These are phyloP conservation scores for Camponotus pennsylvanicus DNA, from an alignment of 1,140 invertebrate species.

Conservation along the genomic window DNA sequence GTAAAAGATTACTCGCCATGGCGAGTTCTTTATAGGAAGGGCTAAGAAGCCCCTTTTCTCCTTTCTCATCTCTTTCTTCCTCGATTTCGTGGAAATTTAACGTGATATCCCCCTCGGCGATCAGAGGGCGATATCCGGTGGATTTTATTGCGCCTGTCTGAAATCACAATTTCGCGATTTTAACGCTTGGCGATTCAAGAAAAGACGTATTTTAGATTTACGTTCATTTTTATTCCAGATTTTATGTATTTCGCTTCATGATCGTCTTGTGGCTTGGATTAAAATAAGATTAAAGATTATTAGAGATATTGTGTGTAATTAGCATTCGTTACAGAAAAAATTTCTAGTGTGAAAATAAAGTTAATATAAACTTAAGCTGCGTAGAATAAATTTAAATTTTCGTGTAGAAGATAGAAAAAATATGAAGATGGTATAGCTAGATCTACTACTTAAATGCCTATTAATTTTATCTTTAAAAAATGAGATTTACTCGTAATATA, in stretches of 20 bases:
- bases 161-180: slow-evolving; percentile 19
- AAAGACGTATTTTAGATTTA: not conserved
- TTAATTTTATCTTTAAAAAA: slow-evolving; percentile 18
- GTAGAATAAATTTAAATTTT: not conserved
- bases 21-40: slow-evolving; percentile 22
- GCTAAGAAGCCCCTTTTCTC: not conserved
- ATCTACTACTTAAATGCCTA: not conserved
- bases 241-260: not conserved
- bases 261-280: not conserved
- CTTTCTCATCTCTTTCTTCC: not conserved
- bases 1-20: slow-evolving; percentile 43
- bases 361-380: not conserved
- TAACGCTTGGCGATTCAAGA: not conserved
- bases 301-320: not conserved
- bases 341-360: not conserved
- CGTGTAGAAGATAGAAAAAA: not conserved
- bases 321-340: not conserved
- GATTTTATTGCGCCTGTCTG: slow-evolving; percentile 33
- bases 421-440: not conserved
- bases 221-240: not conserved
- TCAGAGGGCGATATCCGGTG: slow-evolving; percentile 18
- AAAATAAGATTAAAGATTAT: not conserved
- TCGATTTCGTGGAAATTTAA: slow-evolving; percentile 16
- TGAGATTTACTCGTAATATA: not conserved
- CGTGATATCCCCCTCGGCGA: slow-evolving; percentile 19